A percentile compares a stretch with the other conserved stretches of the same genome.
phyloP scores from a whole-genome alignment of 1,140 invertebrate species.

The Drosophila nasuta region DNA sequence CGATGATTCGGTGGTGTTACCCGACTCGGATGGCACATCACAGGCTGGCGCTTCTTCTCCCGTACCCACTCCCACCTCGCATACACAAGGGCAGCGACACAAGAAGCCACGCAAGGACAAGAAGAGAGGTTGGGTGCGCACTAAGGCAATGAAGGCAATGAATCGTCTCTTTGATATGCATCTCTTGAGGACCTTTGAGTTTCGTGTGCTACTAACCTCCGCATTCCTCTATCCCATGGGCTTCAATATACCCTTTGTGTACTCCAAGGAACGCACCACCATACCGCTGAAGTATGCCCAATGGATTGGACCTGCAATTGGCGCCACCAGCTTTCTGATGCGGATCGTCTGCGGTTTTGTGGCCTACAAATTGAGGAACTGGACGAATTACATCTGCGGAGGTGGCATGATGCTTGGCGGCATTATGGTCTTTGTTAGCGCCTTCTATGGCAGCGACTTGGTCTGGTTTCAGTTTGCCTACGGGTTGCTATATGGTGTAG shows the following conservation, averaged over 20 bases:
- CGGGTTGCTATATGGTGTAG: conserved; percentile 93
- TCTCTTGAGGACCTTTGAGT: conserved; percentile 62
- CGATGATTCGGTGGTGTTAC: not conserved
- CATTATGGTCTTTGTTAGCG: conserved; percentile 51
- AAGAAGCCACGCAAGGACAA: not conserved
- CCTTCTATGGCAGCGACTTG: conserved; percentile 64
- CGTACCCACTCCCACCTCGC: not conserved
- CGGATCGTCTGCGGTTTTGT: conserved; percentile 63
- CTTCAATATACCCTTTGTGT: conserved; percentile 78
- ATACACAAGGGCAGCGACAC: not conserved
- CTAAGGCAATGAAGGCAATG: conserved; percentile 37
- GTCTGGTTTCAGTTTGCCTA: conserved; percentile 90
- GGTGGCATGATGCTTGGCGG: conserved; percentile 70
- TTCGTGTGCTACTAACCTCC: conserved; percentile 59
- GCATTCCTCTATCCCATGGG: conserved; percentile 75
- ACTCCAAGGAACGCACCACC: conserved; percentile 52
- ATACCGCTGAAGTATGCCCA: conserved; percentile 44
- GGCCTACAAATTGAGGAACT: conserved; percentile 56
- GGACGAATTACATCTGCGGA: conserved; percentile 65
- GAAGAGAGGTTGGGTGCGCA: conserved; percentile 23
- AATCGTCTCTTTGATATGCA: conserved; percentile 64
- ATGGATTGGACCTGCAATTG: conserved; percentile 67
- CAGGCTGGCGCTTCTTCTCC: not conserved
- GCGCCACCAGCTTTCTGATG: conserved; percentile 54
- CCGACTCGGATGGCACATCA: not conserved